Conservation (phyloP, 2,797 vertebrate genomes). For the Synanceia verrucosa region DNA sequence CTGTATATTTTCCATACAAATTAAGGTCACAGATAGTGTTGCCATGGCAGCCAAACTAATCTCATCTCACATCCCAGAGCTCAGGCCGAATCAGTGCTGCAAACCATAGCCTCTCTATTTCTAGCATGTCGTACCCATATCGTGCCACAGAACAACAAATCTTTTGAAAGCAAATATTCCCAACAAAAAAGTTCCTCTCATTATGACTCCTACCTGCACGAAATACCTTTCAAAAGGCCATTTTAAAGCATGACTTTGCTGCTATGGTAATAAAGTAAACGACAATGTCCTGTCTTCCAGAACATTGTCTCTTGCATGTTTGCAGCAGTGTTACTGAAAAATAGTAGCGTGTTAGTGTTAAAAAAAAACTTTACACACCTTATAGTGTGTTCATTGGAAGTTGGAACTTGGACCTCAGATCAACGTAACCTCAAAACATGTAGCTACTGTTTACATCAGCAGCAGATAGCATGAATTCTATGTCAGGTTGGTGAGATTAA, state of each 20-base stretch:
- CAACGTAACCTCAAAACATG: no score
- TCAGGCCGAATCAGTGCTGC: constrained; percentile 22
- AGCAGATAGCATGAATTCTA: no score
- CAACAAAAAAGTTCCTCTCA: not conserved
- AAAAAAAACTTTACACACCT: no score
- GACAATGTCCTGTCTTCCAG: not conserved
- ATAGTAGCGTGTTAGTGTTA: no score
- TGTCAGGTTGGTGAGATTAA: no score
- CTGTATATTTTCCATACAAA: constrained; percentile 23
- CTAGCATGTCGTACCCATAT: not conserved
- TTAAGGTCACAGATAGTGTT: constrained; percentile 51
- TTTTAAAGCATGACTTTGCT: not conserved
- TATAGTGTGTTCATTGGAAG: no score
- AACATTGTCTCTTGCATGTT: not conserved
- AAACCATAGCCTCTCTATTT: constrained; percentile 10
- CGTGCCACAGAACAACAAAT: not conserved
- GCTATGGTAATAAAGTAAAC: not conserved
- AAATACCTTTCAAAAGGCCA: not conserved
- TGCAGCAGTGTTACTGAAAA: no score
- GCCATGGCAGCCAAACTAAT: constrained; percentile 54
- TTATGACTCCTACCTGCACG: not conserved
- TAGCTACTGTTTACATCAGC: no score
- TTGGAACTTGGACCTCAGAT: no score
- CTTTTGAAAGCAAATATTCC: not conserved
- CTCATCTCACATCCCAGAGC: constrained; percentile 10